phyloP scores from a whole-genome alignment of 2,888 invertebrate species.

The Stenodema calcarata region DNA sequence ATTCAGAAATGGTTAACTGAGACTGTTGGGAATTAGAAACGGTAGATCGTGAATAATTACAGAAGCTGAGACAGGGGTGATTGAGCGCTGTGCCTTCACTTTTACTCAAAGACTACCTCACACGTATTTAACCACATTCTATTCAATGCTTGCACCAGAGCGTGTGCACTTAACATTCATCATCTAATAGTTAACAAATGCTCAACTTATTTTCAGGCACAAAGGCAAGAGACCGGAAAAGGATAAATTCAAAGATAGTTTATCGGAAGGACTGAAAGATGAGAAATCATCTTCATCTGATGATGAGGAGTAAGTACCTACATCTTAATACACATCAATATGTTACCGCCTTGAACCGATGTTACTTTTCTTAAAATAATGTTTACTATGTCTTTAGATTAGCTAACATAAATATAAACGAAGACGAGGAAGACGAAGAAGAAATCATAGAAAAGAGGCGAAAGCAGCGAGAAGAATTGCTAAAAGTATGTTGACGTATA shows the following conservation, averaged over 20 bases:
- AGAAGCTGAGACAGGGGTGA: too few species aligned
- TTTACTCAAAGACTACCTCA: too few species aligned
- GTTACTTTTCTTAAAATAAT: too few species aligned
- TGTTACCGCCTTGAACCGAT: too few species aligned
- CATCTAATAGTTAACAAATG: neutral
- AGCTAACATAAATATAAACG: constrained; percentile 74
- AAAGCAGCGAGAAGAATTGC: constrained; percentile 83
- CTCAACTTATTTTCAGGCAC: constrained; percentile 28
- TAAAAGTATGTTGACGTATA: constrained; percentile 69
- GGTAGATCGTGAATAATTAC: too few species aligned
- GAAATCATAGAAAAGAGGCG: constrained; percentile 88
- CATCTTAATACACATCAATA: neutral
- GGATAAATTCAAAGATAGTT: constrained; percentile 69
- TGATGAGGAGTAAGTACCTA: constrained; percentile 59
- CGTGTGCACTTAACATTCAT: too few species aligned
- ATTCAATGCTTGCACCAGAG: too few species aligned
- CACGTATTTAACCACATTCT: too few species aligned
- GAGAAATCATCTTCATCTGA: constrained; percentile 66
- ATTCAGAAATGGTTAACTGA: too few species aligned
- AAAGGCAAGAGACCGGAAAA: constrained; percentile 51
- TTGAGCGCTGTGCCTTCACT: too few species aligned
- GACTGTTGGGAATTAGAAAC: too few species aligned
- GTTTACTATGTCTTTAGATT: constrained; percentile 58
- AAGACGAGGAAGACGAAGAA: constrained; percentile 91
- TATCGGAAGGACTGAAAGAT: constrained; percentile 79